Percentiles rank a stretch among this genome's conserved stretches.
Evolutionary conservation across 2,888 invertebrate species (phyloP).

Genomic region (Eristalinus sepulchralis): DNA sequence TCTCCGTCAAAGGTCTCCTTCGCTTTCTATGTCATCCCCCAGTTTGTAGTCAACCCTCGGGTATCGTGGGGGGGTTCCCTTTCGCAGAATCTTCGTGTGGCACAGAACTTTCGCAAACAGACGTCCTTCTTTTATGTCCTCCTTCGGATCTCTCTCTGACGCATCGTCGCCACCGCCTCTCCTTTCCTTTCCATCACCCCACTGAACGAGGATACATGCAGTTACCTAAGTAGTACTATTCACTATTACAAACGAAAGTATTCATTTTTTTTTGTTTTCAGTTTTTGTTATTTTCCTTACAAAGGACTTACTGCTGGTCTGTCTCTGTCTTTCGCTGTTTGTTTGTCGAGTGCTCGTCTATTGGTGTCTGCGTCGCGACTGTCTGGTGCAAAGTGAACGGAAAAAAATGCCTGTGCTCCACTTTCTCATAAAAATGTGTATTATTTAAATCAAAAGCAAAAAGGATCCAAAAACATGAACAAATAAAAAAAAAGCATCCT

Average conservation of each 20-base stretch:
- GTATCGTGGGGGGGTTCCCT: conserved; percentile 25
- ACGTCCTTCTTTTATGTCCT: conserved; percentile 63
- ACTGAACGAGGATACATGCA: conserved; percentile 59
- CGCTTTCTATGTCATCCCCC: conserved; percentile 54
- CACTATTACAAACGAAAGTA: conserved; percentile 64
- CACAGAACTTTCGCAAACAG: conserved; percentile 67
- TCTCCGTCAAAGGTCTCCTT: conserved; percentile 1
- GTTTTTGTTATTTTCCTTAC: conserved; percentile 32
- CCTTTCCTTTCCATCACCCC: not conserved
- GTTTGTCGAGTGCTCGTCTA: conserved; percentile 49
- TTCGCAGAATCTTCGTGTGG: conserved; percentile 55
- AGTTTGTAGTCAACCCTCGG: conserved; percentile 42
- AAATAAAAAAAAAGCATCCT: not conserved
- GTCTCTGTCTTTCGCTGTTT: conserved; percentile 56
- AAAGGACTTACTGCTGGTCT: conserved; percentile 51
- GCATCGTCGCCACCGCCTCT: conserved; percentile 10
- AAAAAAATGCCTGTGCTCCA: conserved; percentile 55
- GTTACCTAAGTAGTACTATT: conserved; percentile 64
- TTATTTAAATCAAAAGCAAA: conserved; percentile 62
- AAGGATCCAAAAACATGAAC: conserved; percentile 10
- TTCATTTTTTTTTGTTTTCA: conserved; percentile 22
- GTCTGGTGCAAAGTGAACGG: conserved; percentile 50
- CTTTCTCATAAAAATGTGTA: conserved; percentile 54
- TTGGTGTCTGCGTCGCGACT: conserved; percentile 61
- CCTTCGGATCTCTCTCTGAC: conserved; percentile 7